Base-by-base conservation (phyloP, 2,888 invertebrate genomes). In the Drosophila percnosoma region DNA sequence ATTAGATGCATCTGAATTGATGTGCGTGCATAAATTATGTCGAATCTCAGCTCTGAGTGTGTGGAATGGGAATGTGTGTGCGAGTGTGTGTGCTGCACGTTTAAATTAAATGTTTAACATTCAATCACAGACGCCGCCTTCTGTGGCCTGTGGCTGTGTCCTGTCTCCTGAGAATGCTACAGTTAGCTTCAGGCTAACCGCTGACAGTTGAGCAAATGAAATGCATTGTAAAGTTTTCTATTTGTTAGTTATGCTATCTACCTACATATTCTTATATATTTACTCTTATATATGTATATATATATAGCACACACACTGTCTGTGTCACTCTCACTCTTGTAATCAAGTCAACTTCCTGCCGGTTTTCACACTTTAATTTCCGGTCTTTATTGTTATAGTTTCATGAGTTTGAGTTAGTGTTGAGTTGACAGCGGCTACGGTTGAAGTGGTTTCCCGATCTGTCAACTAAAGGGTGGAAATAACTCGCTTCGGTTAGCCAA, bases 311-410 rank as follows among this genome's bases (percentile, higher is more conserved):
- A 62, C 48, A 31, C 51, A 48, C 53, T 57, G 42, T 31, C 31
- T 21, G 29, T 59, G 65, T 60, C 70, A 64, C 65, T 78, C 68
- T 75, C 73, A 64, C 59, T 73, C 68, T 78, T 79, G 89, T 83
- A 87, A 87, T 90, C 90, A 90, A 86, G 74, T 81, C 86, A 83
- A 79, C 89, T 88, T 90, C 90, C 87, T 88, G 81, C 81, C 83
- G 85, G 78, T 83, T 86, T 90, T 86, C 89, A 90, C 89, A 90
- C 90, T 86, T 90, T 87, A 87, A 87, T 88, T 82, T 87, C 87
- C 90, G 87, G 86, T 88, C 83, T 73, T 88, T 90, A 85, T 86
- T 86, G 86, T 90, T 75, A 86, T 87, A 89, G 82, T 87, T 89
- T 58, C 79, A 79, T 67, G 34, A 55, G 83, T 71, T 69, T 73